These are phyloP conservation scores for Peucedramus taeniatus DNA, from an alignment of 2,113 vertebrate genomes.

Conservation along the genomic window DNA sequence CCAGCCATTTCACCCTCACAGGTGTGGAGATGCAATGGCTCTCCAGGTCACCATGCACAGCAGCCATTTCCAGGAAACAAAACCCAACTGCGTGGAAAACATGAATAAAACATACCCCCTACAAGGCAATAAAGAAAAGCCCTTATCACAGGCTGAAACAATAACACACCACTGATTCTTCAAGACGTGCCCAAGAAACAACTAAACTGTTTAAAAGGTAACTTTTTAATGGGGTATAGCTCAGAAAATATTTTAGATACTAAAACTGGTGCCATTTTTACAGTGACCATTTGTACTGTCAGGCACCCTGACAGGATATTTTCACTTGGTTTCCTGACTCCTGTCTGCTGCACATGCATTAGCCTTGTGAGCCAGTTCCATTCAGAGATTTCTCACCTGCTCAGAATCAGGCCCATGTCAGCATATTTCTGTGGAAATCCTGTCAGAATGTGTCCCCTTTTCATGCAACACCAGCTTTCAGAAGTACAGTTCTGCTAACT, in stretches of 20 bases:
- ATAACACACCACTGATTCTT: neutral
- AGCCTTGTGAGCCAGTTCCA: too few relatives aligned
- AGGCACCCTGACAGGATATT: neutral
- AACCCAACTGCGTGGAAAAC: neutral
- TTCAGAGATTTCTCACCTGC: neutral
- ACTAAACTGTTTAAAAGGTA: neutral
- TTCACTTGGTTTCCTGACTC: neutral
- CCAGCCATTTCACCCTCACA: neutral
- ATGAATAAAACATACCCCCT: neutral
- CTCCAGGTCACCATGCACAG: neutral
- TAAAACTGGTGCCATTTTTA: neutral
- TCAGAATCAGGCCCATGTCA: neutral
- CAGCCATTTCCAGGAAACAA: neutral
- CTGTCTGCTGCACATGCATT: neutral
- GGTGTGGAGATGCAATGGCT: neutral
- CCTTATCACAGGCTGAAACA: neutral
- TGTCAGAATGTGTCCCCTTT: neutral
- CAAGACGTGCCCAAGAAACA: neutral
- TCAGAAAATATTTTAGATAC: neutral
- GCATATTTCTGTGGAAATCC: neutral
- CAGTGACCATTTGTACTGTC: neutral
- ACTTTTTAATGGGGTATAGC: neutral
- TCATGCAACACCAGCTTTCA: neutral
- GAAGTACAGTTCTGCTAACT: neutral
- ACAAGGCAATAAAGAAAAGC: neutral